phyloP scores from a whole-genome alignment of 1,140 invertebrate species.

The Papilio glaucus region DNA sequence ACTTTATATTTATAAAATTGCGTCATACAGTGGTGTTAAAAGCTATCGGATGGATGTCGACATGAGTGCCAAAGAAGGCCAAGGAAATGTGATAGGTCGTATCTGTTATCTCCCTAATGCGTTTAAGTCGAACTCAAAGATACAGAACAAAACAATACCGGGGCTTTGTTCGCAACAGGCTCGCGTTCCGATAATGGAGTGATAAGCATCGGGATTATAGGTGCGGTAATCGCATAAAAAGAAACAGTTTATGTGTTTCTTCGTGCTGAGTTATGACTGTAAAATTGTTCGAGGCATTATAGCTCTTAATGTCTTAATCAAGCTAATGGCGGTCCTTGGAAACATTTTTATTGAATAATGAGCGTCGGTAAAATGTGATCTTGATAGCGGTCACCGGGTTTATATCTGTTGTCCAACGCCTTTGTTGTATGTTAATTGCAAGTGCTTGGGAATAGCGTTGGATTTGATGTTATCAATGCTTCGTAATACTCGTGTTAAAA shows the following conservation, averaged over 20 bases:
- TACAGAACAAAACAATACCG: conserved; percentile 24
- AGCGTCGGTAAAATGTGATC: conserved; percentile 29
- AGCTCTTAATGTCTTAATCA: conserved; percentile 34
- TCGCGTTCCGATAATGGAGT: conserved; percentile 27
- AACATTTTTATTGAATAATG: conserved; percentile 35
- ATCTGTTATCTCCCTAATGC: conserved; percentile 27
- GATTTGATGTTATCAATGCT: conserved; percentile 6
- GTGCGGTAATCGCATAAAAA: conserved; percentile 35
- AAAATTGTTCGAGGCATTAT: conserved; percentile 28
- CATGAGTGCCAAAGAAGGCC: conserved; percentile 17
- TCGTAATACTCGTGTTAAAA: neutral
- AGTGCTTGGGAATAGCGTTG: neutral
- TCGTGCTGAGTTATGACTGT: conserved; percentile 14
- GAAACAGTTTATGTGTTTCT: conserved; percentile 27
- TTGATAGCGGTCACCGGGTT: conserved; percentile 23
- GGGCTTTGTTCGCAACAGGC: conserved; percentile 27
- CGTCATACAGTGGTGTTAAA: conserved; percentile 5
- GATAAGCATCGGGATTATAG: conserved; percentile 31
- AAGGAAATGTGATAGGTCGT: conserved; percentile 15
- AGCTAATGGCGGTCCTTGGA: conserved; percentile 24
- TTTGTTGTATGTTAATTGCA: conserved; percentile 15
- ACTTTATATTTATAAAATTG: neutral
- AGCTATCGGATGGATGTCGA: conserved; percentile 1
- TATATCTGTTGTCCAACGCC: conserved; percentile 19
- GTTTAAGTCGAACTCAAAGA: conserved; percentile 17